These are phyloP conservation scores for Drosophila helvetica DNA, from an alignment of 2,888 invertebrate species.

Conservation along the genomic window DNA sequence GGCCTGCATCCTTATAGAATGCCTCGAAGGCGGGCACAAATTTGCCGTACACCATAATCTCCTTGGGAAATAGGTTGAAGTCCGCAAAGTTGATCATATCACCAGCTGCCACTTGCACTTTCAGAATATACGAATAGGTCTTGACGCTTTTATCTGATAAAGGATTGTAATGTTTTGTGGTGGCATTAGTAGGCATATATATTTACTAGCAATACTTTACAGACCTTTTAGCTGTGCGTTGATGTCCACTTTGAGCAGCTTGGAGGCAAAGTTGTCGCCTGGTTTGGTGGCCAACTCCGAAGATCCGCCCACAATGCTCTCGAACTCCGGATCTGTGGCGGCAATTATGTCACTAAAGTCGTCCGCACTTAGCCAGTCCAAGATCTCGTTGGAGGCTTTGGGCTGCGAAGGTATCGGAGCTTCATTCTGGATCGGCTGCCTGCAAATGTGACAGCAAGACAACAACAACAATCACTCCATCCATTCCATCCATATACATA, in stretches of 20 bases:
- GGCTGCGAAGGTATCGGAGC: slow-evolving; percentile 50
- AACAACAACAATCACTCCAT: background rate
- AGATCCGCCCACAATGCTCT: slow-evolving; percentile 37
- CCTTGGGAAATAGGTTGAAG: slow-evolving; percentile 66
- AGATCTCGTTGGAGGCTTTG: slow-evolving; percentile 12
- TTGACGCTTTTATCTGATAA: slow-evolving; percentile 41
- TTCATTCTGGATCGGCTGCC: slow-evolving; percentile 52
- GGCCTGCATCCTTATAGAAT: slow-evolving; percentile 50
- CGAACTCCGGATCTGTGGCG: slow-evolving; percentile 38
- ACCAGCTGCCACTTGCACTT: slow-evolving; percentile 34
- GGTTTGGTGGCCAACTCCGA: slow-evolving; percentile 50
- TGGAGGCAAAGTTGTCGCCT: slow-evolving; percentile 69
- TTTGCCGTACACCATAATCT: slow-evolving; percentile 57
- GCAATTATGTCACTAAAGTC: slow-evolving; percentile 47
- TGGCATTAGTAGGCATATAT: too few species aligned
- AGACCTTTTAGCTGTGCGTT: slow-evolving; percentile 61
- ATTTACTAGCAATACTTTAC: background rate
- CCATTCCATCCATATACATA: accelerated
- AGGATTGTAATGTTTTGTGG: background rate
- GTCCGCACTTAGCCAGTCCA: slow-evolving; percentile 45
- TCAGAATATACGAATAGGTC: slow-evolving; percentile 57
- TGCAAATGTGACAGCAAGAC: slow-evolving; percentile 16
- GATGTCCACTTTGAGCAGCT: slow-evolving; percentile 62
- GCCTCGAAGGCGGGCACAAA: slow-evolving; percentile 62
- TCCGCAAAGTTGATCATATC: slow-evolving; percentile 29